phyloP scores from a whole-genome alignment of 2,888 invertebrate genomes.

The Micropterix aruncella region DNA sequence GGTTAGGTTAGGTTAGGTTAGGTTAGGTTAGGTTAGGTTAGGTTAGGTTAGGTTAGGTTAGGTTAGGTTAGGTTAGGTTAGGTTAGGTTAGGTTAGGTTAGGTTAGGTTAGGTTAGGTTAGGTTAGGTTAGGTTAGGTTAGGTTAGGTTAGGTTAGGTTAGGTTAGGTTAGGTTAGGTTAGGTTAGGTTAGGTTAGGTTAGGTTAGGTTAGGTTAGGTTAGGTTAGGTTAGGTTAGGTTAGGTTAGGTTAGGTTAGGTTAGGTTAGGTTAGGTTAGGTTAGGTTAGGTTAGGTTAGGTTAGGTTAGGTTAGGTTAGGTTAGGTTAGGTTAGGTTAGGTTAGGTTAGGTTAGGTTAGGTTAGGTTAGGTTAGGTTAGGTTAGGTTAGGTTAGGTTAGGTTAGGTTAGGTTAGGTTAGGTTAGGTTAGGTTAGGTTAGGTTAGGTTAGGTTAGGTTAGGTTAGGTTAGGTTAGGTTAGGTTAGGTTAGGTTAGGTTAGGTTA shows the following conservation, averaged over 20 bases:
- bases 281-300: slow-evolving; percentile 7
- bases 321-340: slow-evolving; percentile 7
- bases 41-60: slow-evolving; percentile 7
- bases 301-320: slow-evolving; percentile 7
- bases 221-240: slow-evolving; percentile 7
- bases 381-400: slow-evolving; percentile 7
- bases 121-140: slow-evolving; percentile 7
- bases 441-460: slow-evolving; percentile 7
- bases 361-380: slow-evolving; percentile 7
- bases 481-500: slow-evolving; percentile 7
- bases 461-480: slow-evolving; percentile 7
- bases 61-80: slow-evolving; percentile 7
- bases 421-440: slow-evolving; percentile 7
- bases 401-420: slow-evolving; percentile 7
- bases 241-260: slow-evolving; percentile 7
- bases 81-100: slow-evolving; percentile 7
- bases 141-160: slow-evolving; percentile 7
- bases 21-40: slow-evolving; percentile 7
- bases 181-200: slow-evolving; percentile 7
- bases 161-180: slow-evolving; percentile 7
- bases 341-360: slow-evolving; percentile 7
- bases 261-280: slow-evolving; percentile 7
- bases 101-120: slow-evolving; percentile 7
- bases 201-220: slow-evolving; percentile 7
- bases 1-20: slow-evolving; percentile 7